Percentiles rank a stretch among this genome's conserved stretches.
phyloP scores from a whole-genome alignment of 2,113 vertebrate species.

The Pycnonotus jocosus region DNA sequence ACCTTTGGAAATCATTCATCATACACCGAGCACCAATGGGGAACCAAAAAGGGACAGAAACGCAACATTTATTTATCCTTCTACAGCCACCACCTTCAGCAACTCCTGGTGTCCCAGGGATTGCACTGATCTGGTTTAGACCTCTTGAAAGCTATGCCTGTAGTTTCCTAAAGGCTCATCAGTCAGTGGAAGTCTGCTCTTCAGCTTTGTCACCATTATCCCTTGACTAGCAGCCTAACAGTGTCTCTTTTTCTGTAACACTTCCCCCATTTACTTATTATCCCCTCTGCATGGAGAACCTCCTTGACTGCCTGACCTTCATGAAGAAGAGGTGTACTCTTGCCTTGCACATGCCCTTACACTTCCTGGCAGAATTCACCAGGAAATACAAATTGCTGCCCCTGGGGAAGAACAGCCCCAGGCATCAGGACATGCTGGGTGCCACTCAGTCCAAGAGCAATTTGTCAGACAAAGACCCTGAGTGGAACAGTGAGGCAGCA shows the following conservation, averaged over 20 bases:
- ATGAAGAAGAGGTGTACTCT: not conserved
- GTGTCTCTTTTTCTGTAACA: not conserved
- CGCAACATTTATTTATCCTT: not conserved
- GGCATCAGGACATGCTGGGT: not conserved
- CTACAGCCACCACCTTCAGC: not conserved
- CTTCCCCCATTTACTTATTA: not conserved
- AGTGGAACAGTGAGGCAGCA: not conserved
- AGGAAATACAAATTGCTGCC: not conserved
- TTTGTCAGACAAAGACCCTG: not conserved
- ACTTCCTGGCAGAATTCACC: not conserved
- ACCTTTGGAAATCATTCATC: not conserved
- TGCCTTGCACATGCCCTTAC: rapidly evolving
- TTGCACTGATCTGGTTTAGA: not conserved
- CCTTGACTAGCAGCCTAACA: not conserved
- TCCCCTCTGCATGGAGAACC: not conserved
- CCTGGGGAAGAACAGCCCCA: not conserved
- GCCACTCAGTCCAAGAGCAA: not conserved
- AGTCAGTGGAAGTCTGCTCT: not conserved
- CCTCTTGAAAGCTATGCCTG: not conserved
- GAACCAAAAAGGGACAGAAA: not conserved
- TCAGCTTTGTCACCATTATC: not conserved
- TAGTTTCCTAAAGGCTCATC: not conserved
- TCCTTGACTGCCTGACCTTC: not conserved
- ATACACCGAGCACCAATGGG: not conserved
- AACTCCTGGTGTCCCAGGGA: not conserved